Evolutionary conservation across 2,113 vertebrate species (phyloP).

Genomic region (Pseudopodoces humilis): DNA sequence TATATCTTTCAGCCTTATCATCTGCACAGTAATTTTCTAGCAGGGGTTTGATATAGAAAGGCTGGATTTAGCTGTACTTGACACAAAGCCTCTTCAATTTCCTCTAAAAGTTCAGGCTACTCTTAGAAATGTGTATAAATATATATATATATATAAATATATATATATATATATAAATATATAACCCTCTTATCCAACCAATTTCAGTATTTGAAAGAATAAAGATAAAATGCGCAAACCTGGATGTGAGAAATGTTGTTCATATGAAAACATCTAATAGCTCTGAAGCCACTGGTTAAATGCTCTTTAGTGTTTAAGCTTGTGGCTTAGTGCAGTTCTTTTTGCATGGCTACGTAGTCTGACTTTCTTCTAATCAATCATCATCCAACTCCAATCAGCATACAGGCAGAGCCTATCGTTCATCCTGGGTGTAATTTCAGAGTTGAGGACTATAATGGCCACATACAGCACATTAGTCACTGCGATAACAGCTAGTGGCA

Average conservation of each 20-base stretch:
- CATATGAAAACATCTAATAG: conserved; percentile 73
- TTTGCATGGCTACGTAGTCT: conserved; percentile 57
- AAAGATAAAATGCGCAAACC: conserved; percentile 90
- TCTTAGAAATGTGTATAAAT: conserved; percentile 83
- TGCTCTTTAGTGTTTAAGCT: conserved; percentile 63
- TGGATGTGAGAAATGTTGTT: conserved; percentile 81
- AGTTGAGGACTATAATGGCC: conserved; percentile 65
- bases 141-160: conserved; percentile 63
- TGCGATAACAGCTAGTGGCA: conserved; percentile 48
- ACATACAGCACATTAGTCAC: conserved; percentile 55
- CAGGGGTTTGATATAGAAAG: conserved; percentile 97
- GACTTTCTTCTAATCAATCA: conserved; percentile 74
- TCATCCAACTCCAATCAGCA: conserved; percentile 72
- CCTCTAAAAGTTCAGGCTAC: conserved; percentile 88
- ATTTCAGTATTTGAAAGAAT: conserved; percentile 97
- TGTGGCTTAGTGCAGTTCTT: conserved; percentile 56
- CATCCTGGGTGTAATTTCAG: conserved; percentile 70
- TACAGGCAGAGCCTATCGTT: conserved; percentile 65
- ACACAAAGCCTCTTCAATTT: conserved; percentile 99
- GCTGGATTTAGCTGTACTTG: conserved; percentile 99
- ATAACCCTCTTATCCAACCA: conserved; percentile 85
- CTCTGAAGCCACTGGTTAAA: conserved; percentile 66
- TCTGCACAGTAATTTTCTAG: conserved; percentile 99
- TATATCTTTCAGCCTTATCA: conserved; percentile 99
- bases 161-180: conserved; percentile 35